Evolutionary conservation across 2,113 vertebrate species (phyloP), one percentile per base, ranked within the genome.

Genomic region (Cinclus cinclus): DNA sequence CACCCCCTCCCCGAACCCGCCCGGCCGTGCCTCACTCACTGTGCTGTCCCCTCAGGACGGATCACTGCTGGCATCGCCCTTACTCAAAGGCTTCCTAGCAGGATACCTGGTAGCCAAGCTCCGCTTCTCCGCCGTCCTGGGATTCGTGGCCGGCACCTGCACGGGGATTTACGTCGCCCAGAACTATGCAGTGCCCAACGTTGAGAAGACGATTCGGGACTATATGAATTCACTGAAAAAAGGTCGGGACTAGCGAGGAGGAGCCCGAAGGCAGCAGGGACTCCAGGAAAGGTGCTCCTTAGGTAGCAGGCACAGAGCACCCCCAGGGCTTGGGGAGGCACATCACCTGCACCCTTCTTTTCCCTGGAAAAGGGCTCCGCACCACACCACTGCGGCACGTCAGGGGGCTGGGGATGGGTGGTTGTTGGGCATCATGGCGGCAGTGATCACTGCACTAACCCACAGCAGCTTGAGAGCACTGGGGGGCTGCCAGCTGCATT

Each of bases 31-130:
- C 69, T 94, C 33, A 85, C 46, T 33, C 49, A 24, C 50, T 28
- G 73, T 23, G 5, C 5, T 3, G 71, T 63, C 35, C 65, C 84
- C 76, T 9, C 88, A 99, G 99, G 98, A 99, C 88, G 97, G 98
- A 56, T 98, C 98, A 4, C 84, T 99, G 52, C 92, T 99, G 83
- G 98, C 98, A 33, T 99, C 99, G 7, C 99, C 99, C 5, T 98
- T 99, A 24, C 96, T 99, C 87, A 99, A 99, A 77, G 99, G 99
- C 58, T 99, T 99, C 90, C 92, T 99, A 95, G 99, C 99, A 2
- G 99, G 99, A 9, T 99, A 99, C 92, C 62, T 99, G 71, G 97
- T 99, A 63, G 99, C 99, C 76, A 99, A 98, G 68, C 98, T 99
- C 10, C 99, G 99, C 50, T 98, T 99, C 70, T 99, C 99, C 1